A percentile compares a stretch with the other conserved stretches of the same genome.
Conservation (phyloP, 1,140 invertebrate genomes). For the Drosophila kepulauana region DNA sequence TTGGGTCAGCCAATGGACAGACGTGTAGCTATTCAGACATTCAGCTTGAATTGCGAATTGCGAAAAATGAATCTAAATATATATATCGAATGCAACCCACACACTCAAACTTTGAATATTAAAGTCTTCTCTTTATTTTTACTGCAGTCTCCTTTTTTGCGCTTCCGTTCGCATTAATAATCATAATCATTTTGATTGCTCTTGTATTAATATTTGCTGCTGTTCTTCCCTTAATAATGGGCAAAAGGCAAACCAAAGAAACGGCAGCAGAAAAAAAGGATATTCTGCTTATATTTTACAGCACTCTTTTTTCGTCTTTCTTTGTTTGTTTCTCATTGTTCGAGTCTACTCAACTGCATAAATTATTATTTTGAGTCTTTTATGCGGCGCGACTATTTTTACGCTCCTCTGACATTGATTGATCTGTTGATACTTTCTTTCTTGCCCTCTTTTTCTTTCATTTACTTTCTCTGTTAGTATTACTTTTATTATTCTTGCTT, state of each 20-base stretch:
- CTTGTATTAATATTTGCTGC: slow-evolving; percentile 47
- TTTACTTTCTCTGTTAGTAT: neutral
- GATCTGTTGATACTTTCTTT: slow-evolving; percentile 65
- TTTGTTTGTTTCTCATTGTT: slow-evolving; percentile 40
- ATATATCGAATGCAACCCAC: slow-evolving; percentile 1
- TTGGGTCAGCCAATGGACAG: slow-evolving; percentile 57
- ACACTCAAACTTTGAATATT: neutral
- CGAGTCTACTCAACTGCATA: slow-evolving; percentile 68
- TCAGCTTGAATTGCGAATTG: slow-evolving; percentile 20
- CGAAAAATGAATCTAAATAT: slow-evolving; percentile 26
- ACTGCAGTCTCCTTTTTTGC: slow-evolving; percentile 1
- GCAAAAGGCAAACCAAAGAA: slow-evolving; percentile 7
- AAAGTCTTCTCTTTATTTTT: neutral
- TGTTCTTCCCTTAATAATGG: slow-evolving; percentile 3
- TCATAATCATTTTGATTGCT: slow-evolving; percentile 48
- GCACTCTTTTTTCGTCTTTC: neutral
- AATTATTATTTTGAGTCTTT: slow-evolving; percentile 70
- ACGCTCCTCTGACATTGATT: slow-evolving; percentile 69
- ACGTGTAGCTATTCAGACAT: neutral
- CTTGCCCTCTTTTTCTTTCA: neutral
- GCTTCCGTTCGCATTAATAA: slow-evolving; percentile 38
- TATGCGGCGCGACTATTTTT: slow-evolving; percentile 61
- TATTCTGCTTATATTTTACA: slow-evolving; percentile 14
- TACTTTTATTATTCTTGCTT: slow-evolving; percentile 9
- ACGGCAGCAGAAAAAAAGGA: slow-evolving; percentile 13